Percentiles rank a stretch among this genome's conserved stretches.
phyloP scores from a whole-genome alignment of 2,888 invertebrate species.

The Caenorhabditis afra region DNA sequence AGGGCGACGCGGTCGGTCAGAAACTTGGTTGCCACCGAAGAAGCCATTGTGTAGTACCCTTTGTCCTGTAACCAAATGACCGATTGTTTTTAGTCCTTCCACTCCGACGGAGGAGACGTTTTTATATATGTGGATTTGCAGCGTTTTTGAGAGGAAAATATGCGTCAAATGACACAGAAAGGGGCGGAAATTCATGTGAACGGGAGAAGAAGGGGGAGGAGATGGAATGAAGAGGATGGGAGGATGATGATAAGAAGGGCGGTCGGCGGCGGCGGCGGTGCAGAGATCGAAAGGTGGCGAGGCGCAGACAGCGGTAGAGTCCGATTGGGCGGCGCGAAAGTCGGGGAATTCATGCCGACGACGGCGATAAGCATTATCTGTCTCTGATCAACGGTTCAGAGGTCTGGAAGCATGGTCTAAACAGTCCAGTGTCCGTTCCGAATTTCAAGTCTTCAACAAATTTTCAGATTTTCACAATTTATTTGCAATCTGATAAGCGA shows the following conservation, averaged over 20 bases:
- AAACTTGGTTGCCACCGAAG: conserved; percentile 66
- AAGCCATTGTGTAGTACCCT: conserved; percentile 48
- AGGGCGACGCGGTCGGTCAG: conserved; percentile 78
- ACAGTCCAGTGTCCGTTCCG: too few species aligned
- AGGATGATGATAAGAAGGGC: conserved; percentile 39
- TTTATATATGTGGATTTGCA: neutral
- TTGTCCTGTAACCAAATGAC: conserved; percentile 14
- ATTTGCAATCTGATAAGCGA: too few species aligned
- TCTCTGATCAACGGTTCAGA: neutral
- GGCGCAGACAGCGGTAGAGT: conserved; percentile 23
- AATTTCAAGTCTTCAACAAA: too few species aligned
- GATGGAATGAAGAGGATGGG: conserved; percentile 10
- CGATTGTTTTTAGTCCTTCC: too few species aligned
- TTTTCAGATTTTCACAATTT: too few species aligned
- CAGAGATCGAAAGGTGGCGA: conserved; percentile 15
- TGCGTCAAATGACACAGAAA: conserved; percentile 12
- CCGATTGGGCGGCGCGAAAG: conserved; percentile 17
- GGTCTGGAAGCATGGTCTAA: too few species aligned
- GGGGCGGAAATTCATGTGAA: conserved; percentile 45
- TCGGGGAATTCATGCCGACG: neutral
- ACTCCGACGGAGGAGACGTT: neutral
- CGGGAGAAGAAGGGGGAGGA: conserved; percentile 13
- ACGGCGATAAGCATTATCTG: neutral
- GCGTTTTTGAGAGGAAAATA: conserved; percentile 14
- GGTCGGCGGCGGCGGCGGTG: conserved; percentile 22